Conservation (phyloP, 2,888 invertebrate genomes). For the Phytoseiulus persimilis region DNA sequence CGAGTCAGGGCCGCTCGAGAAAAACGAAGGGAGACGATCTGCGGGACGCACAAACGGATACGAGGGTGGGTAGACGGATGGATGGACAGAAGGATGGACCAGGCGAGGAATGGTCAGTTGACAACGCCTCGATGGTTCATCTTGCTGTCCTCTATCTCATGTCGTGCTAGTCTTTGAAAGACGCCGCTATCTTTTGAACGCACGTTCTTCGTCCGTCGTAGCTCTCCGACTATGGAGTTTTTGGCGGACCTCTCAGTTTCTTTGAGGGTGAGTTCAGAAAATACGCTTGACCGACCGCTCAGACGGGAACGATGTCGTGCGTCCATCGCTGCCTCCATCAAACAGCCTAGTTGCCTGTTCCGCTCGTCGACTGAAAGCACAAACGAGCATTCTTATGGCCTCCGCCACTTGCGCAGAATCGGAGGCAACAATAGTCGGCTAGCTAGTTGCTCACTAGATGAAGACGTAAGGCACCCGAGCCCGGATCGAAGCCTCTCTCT, state of each 20-base stretch:
- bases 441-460: background rate
- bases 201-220: background rate
- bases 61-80: background rate
- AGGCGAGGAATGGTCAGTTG: background rate
- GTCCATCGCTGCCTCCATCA: background rate
- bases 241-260: background rate
- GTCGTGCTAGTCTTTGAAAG: background rate
- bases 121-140: background rate
- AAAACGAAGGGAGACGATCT: too few species aligned
- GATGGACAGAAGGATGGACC: background rate
- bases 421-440: background rate
- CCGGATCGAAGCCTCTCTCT: background rate
- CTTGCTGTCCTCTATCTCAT: background rate
- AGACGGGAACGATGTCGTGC: background rate
- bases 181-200: background rate
- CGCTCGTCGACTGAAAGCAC: background rate
- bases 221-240: background rate
- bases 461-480: background rate
- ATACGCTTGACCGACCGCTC: constrained; percentile 36
- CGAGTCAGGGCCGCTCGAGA: too few species aligned
- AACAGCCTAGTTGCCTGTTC: background rate
- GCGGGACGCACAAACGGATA: background rate
- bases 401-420: background rate
- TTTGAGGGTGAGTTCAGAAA: background rate
- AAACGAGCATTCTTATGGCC: background rate